Evolutionary conservation across 2,797 vertebrate species (phyloP).

Genomic region (Iguana delicatissima): DNA sequence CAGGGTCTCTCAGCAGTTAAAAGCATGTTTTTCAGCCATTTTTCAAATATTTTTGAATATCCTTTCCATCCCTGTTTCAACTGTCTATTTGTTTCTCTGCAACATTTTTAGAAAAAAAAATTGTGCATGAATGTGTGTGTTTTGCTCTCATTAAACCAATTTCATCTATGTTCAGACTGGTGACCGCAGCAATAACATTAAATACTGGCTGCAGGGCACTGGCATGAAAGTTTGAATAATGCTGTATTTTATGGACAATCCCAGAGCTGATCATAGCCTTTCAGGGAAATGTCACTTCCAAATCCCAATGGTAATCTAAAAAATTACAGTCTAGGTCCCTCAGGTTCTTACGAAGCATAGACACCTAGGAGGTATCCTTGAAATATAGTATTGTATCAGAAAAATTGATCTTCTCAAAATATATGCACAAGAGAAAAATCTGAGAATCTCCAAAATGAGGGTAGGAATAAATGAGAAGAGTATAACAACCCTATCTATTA

Average conservation of each 20-base stretch:
- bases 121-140: too few relatives aligned
- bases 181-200: background rate
- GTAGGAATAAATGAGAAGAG: conserved; percentile 34
- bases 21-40: too few relatives aligned
- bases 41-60: too few relatives aligned
- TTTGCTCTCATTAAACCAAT: too few relatives aligned
- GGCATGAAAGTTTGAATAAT: background rate
- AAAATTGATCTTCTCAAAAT: background rate
- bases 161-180: background rate
- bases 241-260: background rate
- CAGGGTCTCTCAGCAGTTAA: too few relatives aligned
- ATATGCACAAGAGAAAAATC: conserved; percentile 22
- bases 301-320: background rate
- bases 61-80: too few relatives aligned
- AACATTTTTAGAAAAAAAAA: too few relatives aligned
- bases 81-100: too few relatives aligned
- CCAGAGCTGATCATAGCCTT: background rate
- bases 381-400: background rate
- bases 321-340: background rate
- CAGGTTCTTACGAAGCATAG: background rate
- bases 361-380: background rate
- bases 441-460: conserved; percentile 4
- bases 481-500: conserved; percentile 19
- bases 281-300: background rate
- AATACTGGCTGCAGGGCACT: background rate